phyloP scores from a whole-genome alignment of 2,797 vertebrate species.

The Argya squamiceps region DNA sequence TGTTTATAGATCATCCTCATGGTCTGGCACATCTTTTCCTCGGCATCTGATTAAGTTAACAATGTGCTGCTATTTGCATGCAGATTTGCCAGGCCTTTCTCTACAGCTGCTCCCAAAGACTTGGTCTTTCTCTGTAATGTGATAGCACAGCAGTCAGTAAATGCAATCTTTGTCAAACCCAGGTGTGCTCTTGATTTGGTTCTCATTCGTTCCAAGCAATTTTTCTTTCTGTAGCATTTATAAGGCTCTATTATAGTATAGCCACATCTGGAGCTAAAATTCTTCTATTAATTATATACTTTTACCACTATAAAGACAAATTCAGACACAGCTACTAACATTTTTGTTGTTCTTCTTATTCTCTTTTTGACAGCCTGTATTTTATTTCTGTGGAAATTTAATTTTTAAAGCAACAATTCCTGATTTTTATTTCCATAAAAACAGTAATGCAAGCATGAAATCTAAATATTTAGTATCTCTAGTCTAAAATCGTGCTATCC shows the following conservation, averaged over 20 bases:
- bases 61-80: slow-evolving; percentile 99
- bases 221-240: slow-evolving; percentile 91
- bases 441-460: background rate
- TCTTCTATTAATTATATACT: slow-evolving; percentile 99
- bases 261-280: slow-evolving; percentile 98
- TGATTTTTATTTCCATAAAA: slow-evolving; percentile 58
- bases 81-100: slow-evolving; percentile 95
- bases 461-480: slow-evolving; percentile 21
- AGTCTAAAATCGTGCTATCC: background rate
- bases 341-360: slow-evolving; percentile 89
- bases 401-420: slow-evolving; percentile 59
- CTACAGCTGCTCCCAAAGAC: slow-evolving; percentile 91
- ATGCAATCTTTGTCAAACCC: slow-evolving; percentile 99
- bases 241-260: slow-evolving; percentile 98
- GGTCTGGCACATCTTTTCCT: slow-evolving; percentile 86
- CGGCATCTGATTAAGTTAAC: slow-evolving; percentile 99
- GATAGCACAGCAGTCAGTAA: slow-evolving; percentile 98
- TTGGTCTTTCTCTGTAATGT: slow-evolving; percentile 94
- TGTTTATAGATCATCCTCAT: slow-evolving; percentile 79
- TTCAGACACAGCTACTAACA: slow-evolving; percentile 75
- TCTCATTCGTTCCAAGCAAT: slow-evolving; percentile 96
- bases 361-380: slow-evolving; percentile 86
- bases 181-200: slow-evolving; percentile 98
- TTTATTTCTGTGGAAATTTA: slow-evolving; percentile 66
- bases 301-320: slow-evolving; percentile 84